Percentiles rank a stretch among this genome's conserved stretches.
Evolutionary conservation across 1,140 invertebrate species (phyloP).

Genomic region (Platyura marginata): DNA sequence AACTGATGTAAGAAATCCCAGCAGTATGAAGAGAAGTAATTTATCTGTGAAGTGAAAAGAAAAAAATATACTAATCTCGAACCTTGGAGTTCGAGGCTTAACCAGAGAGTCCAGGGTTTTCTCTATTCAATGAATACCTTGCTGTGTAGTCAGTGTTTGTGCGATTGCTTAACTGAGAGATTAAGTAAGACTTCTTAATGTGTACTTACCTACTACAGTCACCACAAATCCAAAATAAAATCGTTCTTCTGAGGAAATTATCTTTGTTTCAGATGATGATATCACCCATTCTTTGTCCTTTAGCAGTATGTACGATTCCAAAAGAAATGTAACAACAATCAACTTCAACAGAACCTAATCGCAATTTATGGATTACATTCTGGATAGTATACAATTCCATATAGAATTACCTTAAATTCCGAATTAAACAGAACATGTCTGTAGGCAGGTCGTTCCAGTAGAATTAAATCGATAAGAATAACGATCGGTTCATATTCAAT

Average conservation of each 20-base stretch:
- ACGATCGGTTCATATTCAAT: slow-evolving; percentile 74
- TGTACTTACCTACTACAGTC: slow-evolving; percentile 18
- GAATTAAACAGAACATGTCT: slow-evolving; percentile 66
- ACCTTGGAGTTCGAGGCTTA: no score
- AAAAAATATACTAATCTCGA: no score
- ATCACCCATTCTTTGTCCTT: slow-evolving; percentile 17
- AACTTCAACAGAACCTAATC: slow-evolving; percentile 41
- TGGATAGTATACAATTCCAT: background rate
- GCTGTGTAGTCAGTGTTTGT: no score
- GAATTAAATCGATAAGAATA: slow-evolving; percentile 60
- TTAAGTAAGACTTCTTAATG: no score
- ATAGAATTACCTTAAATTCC: slow-evolving; percentile 40
- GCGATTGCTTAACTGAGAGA: no score
- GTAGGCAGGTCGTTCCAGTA: slow-evolving; percentile 61
- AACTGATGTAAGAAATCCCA: no score
- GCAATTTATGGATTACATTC: slow-evolving; percentile 6
- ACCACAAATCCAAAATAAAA: slow-evolving; percentile 26
- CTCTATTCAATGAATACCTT: no score
- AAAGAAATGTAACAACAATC: slow-evolving; percentile 31
- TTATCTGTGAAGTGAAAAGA: no score
- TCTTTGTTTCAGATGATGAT: slow-evolving; percentile 14
- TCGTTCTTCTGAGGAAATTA: slow-evolving; percentile 31
- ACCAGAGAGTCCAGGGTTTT: no score
- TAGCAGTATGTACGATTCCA: slow-evolving; percentile 39
- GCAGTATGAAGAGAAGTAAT: no score